Percentiles rank a stretch among this genome's conserved stretches.
phyloP scores from a whole-genome alignment of 2,113 vertebrate genomes.

The Aphelocoma coerulescens region DNA sequence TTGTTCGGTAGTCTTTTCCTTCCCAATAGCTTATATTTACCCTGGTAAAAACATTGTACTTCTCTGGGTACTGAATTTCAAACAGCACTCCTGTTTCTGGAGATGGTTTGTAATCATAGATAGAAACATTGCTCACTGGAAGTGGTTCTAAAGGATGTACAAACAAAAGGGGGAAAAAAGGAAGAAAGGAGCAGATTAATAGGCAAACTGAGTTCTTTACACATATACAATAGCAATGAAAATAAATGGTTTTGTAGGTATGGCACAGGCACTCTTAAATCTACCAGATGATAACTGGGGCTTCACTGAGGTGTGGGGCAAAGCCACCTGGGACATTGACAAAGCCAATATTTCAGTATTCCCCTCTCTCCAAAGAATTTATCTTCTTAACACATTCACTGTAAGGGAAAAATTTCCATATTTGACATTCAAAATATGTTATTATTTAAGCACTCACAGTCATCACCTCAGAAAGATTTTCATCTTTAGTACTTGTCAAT shows the following conservation, averaged over 20 bases:
- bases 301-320: background rate
- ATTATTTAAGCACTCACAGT: background rate
- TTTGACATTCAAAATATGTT: background rate
- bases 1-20: constrained; percentile 80
- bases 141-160: constrained; percentile 80
- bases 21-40: constrained; percentile 97
- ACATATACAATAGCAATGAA: background rate
- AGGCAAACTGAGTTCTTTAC: background rate
- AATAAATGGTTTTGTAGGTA: background rate
- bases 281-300: background rate
- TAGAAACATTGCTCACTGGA: constrained; percentile 82
- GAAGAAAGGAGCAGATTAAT: background rate
- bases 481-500: background rate
- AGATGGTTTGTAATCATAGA: constrained; percentile 87
- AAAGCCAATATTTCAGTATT: background rate
- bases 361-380: background rate
- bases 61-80: constrained; percentile 86
- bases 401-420: background rate
- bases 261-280: background rate
- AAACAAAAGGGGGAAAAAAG: background rate
- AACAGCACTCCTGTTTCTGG: constrained; percentile 95
- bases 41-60: constrained; percentile 88
- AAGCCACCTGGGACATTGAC: background rate
- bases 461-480: background rate
- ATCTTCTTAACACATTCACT: background rate